Evolutionary conservation across 2,888 invertebrate species (phyloP).

Genomic region (Oxyscelio sp.): DNA sequence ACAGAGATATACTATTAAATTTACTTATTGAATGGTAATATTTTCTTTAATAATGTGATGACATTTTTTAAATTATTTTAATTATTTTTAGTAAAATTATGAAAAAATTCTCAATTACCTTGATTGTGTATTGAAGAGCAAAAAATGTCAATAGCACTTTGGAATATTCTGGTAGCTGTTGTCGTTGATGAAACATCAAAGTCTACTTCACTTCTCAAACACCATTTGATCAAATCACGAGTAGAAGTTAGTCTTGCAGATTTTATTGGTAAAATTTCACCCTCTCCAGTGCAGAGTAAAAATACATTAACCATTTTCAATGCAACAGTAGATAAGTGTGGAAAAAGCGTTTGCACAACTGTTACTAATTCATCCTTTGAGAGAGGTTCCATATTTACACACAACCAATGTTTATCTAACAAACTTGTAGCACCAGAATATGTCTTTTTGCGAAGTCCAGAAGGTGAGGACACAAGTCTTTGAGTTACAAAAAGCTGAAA

Average conservation of each 20-base stretch:
- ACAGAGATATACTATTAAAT: too few species aligned
- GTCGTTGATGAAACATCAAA: constrained; percentile 93
- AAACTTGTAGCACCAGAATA: constrained; percentile 91
- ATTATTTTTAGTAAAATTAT: too few species aligned
- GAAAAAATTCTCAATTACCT: too few species aligned
- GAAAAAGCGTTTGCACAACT: constrained; percentile 92
- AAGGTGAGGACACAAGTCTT: constrained; percentile 85
- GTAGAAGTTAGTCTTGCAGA: constrained; percentile 92
- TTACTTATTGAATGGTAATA: too few species aligned
- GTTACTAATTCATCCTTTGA: constrained; percentile 92
- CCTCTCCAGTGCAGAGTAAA: constrained; percentile 90
- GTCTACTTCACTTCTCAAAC: constrained; percentile 92
- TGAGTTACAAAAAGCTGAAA: constrained; percentile 98
- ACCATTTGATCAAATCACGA: constrained; percentile 97
- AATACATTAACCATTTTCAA: constrained; percentile 95
- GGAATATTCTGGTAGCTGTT: constrained; percentile 92
- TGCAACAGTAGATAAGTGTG: constrained; percentile 92
- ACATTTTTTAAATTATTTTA: too few species aligned
- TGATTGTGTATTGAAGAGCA: too few species aligned
- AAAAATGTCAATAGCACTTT: constrained; percentile 97
- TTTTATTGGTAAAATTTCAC: constrained; percentile 87
- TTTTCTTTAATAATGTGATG: too few species aligned
- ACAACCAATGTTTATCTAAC: constrained; percentile 94
- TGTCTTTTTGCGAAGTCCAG: constrained; percentile 84
- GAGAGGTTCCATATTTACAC: constrained; percentile 94